Percentiles rank a stretch among this genome's conserved stretches.
Conservation (phyloP, 2,113 vertebrate genomes). For the Chrysemys picta region DNA sequence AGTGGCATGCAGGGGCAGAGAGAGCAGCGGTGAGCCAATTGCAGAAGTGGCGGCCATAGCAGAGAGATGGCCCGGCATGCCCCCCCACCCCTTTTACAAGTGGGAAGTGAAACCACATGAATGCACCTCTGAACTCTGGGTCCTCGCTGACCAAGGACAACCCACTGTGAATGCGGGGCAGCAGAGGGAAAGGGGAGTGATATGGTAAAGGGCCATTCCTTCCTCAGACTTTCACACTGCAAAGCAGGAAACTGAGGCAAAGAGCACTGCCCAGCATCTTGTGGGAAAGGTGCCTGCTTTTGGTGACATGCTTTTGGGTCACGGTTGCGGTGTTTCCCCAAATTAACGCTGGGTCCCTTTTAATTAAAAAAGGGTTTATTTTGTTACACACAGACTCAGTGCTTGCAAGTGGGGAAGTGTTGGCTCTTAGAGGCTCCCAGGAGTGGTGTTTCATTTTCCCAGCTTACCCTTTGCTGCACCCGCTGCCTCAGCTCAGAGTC, state of each 20-base stretch:
- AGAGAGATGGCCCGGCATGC: background rate
- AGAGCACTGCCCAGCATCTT: background rate
- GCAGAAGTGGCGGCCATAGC: background rate
- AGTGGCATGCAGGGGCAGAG: background rate
- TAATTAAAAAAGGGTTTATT: background rate
- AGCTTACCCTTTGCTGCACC: background rate
- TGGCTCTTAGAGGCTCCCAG: background rate
- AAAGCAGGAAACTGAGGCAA: background rate
- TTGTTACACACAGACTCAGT: background rate
- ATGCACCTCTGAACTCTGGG: too few species aligned
- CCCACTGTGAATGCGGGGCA: background rate
- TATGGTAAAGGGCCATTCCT: background rate
- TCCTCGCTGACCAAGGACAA: too few species aligned
- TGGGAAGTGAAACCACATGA: background rate
- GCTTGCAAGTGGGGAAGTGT: background rate
- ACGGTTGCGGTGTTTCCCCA: background rate
- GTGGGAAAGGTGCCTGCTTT: background rate
- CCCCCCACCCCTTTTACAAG: too few species aligned
- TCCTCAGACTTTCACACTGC: background rate
- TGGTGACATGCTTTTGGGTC: background rate
- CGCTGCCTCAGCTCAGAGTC: conserved; percentile 38
- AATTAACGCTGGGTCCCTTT: background rate
- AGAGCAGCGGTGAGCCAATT: background rate
- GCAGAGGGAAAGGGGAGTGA: background rate
- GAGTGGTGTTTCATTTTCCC: background rate